These are phyloP conservation scores for Eulithis testata DNA, from an alignment of 2,888 invertebrate species.

Conservation along the genomic window DNA sequence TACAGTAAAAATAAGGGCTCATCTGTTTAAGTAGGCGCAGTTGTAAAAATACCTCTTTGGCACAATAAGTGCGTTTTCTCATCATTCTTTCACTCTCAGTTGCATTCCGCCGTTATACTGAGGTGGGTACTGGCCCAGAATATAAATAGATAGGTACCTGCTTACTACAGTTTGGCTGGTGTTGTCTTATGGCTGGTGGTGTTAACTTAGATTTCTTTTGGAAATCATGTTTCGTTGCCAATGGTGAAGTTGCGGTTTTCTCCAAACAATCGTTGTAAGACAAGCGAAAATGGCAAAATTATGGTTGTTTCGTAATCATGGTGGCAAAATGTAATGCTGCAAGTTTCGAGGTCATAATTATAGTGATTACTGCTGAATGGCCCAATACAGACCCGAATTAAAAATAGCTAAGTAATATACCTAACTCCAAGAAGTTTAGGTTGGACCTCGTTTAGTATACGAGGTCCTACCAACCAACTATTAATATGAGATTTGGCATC, in stretches of 20 bases:
- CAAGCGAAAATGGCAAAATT: constrained; percentile 45
- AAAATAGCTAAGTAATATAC: background rate
- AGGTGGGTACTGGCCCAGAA: too few species aligned
- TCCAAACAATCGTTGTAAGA: constrained; percentile 42
- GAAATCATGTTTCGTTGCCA: constrained; percentile 46
- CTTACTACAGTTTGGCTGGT: background rate
- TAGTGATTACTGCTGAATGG: constrained; percentile 7
- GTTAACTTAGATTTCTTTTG: constrained; percentile 62
- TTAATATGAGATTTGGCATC: too few species aligned
- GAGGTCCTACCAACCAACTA: too few species aligned
- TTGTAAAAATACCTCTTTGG: too few species aligned
- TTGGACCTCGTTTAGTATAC: background rate
- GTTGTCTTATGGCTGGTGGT: constrained; percentile 43
- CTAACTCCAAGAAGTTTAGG: background rate
- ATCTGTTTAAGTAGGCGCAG: too few species aligned
- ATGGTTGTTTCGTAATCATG: constrained; percentile 46
- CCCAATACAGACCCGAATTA: background rate
- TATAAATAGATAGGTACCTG: too few species aligned
- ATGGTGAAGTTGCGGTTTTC: constrained; percentile 49
- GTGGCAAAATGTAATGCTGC: constrained; percentile 44
- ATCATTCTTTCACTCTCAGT: too few species aligned
- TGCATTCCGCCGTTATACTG: too few species aligned
- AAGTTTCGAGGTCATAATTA: constrained; percentile 52
- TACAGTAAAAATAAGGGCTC: too few species aligned
- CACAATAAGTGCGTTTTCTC: too few species aligned